A percentile compares a stretch with the other conserved stretches of the same genome.
Evolutionary conservation across 2,888 invertebrate species (phyloP).

Genomic region (Drosophila maculinotata): DNA sequence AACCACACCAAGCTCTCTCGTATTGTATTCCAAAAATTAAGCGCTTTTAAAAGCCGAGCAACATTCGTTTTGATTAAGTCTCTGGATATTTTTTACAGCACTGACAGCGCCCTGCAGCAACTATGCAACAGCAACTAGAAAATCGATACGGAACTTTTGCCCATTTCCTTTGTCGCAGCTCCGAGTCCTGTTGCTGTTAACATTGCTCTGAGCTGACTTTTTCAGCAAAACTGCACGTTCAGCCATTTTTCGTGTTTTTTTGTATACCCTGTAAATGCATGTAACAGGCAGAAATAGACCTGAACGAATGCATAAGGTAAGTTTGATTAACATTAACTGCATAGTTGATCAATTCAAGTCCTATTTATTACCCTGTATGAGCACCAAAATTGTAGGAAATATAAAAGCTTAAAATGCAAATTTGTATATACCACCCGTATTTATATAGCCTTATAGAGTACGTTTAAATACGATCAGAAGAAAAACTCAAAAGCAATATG

Average conservation of each 20-base stretch:
- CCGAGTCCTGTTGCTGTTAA: slow-evolving; percentile 9
- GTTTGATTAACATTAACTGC: neutral
- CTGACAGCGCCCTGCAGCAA: slow-evolving; percentile 33
- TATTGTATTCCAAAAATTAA: slow-evolving; percentile 60
- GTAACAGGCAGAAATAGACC: too few species aligned
- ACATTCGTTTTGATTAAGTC: slow-evolving; percentile 61
- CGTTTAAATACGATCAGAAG: too few species aligned
- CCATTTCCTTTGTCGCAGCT: slow-evolving; percentile 11
- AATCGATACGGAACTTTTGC: slow-evolving; percentile 56
- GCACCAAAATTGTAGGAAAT: too few species aligned
- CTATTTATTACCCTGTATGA: too few species aligned
- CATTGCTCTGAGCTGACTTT: slow-evolving; percentile 23
- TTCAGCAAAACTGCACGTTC: slow-evolving; percentile 42
- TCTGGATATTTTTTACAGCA: slow-evolving; percentile 33
- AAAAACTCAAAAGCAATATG: too few species aligned
- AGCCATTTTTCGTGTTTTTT: slow-evolving; percentile 10
- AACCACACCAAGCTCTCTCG: neutral
- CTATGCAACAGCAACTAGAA: slow-evolving; percentile 23
- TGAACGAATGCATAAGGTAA: neutral
- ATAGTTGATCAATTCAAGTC: too few species aligned
- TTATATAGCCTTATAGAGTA: too few species aligned
- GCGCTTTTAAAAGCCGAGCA: slow-evolving; percentile 61
- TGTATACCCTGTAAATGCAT: slow-evolving; percentile 15
- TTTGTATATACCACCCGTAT: too few species aligned
- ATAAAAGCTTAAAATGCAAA: too few species aligned